Conservation (phyloP, 2,888 invertebrate genomes). For the Micoletzkya japonica region DNA sequence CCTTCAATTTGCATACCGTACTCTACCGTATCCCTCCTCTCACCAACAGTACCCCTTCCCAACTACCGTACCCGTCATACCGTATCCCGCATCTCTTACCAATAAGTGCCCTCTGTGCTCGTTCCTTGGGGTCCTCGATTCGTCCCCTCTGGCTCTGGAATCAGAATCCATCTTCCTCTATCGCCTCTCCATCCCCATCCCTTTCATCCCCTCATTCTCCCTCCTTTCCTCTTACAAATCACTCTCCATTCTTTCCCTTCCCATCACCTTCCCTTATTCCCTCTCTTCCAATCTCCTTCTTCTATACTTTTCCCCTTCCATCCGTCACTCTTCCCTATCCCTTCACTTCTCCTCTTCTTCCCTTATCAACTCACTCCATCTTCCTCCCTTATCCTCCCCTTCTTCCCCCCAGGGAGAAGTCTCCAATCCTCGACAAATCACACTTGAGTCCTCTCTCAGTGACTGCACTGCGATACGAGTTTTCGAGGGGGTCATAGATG, state of each 20-base stretch:
- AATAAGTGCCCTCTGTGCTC: slow-evolving; percentile 88
- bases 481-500: no score
- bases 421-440: no score
- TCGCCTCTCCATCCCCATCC: background rate
- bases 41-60: no score
- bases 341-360: no score
- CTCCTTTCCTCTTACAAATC: background rate
- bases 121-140: slow-evolving; percentile 82
- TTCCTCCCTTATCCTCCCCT: background rate
- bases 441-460: no score
- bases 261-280: background rate
- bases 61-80: background rate
- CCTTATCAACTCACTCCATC: background rate
- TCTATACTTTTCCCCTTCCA: background rate
- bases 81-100: slow-evolving; percentile 28
- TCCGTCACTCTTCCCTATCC: no score
- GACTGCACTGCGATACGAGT: no score
- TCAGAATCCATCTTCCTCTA: slow-evolving; percentile 21
- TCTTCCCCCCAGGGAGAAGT: no score
- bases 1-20: no score
- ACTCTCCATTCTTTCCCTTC: slow-evolving; percentile 5
- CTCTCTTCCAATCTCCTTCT: background rate
- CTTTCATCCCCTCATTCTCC: background rate
- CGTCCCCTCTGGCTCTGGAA: slow-evolving; percentile 78
- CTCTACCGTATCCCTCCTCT: no score